phyloP scores from a whole-genome alignment of 2,797 vertebrate species.

The Eutrigla gurnardus region DNA sequence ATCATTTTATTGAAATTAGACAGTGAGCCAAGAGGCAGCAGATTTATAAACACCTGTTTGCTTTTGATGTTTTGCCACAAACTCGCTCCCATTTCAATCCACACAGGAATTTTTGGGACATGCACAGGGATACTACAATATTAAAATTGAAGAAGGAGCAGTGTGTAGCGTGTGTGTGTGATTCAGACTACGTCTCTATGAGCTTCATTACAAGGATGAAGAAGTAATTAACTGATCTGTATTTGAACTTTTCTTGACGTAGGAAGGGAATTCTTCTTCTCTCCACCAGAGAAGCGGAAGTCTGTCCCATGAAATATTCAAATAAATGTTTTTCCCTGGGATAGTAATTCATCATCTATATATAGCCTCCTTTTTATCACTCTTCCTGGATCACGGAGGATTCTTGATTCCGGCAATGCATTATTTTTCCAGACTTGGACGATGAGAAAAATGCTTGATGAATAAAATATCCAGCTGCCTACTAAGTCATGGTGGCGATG shows the following conservation, averaged over 20 bases:
- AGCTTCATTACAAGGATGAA: slow-evolving; percentile 43
- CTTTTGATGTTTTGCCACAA: slow-evolving; percentile 65
- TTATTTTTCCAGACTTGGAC: slow-evolving; percentile 53
- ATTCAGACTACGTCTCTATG: slow-evolving; percentile 1
- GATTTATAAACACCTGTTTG: slow-evolving; percentile 79
- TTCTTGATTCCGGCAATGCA: slow-evolving; percentile 62
- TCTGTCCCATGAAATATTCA: slow-evolving; percentile 79
- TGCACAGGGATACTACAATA: slow-evolving; percentile 2
- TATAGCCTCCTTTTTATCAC: slow-evolving; percentile 79
- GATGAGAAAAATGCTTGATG: slow-evolving; percentile 65
- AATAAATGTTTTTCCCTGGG: slow-evolving; percentile 71
- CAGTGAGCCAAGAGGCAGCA: slow-evolving; percentile 60
- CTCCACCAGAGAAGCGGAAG: slow-evolving; percentile 55
- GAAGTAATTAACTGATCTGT: slow-evolving; percentile 58
- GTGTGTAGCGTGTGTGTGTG: neutral
- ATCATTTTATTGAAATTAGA: slow-evolving; percentile 76
- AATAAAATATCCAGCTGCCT: slow-evolving; percentile 72
- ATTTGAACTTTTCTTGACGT: slow-evolving; percentile 55
- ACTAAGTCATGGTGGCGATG: slow-evolving; percentile 56
- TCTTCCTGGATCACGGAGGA: slow-evolving; percentile 72
- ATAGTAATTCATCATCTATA: slow-evolving; percentile 79
- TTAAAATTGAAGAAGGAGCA: slow-evolving; percentile 3
- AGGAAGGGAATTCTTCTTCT: slow-evolving; percentile 60
- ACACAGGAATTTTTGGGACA: slow-evolving; percentile 30
- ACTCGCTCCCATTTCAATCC: slow-evolving; percentile 40